A percentile compares a stretch with the other conserved stretches of the same genome.
These are phyloP conservation scores for Drosophila quadrilineata DNA, from an alignment of 1,140 invertebrate species.

Conservation along the genomic window DNA sequence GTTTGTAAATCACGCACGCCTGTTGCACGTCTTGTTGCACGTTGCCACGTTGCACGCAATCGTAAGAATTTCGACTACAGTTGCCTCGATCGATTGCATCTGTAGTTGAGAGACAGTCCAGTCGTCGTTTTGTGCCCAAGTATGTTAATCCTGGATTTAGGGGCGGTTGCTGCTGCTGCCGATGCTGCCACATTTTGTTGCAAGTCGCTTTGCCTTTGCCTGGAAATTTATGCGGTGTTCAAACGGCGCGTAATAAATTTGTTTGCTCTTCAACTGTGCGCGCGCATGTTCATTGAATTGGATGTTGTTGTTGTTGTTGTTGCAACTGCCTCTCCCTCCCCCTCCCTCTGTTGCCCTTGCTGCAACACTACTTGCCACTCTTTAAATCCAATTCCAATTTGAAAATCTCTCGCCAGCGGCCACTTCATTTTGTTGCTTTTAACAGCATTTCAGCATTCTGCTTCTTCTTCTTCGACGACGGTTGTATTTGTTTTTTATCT, in stretches of 20 bases:
- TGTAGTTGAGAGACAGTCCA: not conserved
- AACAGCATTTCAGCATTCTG: constrained; percentile 76
- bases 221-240: constrained; percentile 79
- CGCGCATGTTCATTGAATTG: constrained; percentile 77
- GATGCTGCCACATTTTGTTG: not conserved
- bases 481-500: constrained; percentile 78
- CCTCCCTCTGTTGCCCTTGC: not conserved
- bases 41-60: constrained; percentile 48
- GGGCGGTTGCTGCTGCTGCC: not conserved
- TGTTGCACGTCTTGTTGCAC: constrained; percentile 1
- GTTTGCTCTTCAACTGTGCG: constrained; percentile 78
- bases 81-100: constrained; percentile 57
- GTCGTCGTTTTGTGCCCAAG: constrained; percentile 40
- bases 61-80: not conserved
- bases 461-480: no score
- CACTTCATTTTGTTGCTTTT: constrained; percentile 77
- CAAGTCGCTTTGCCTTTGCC: constrained; percentile 18
- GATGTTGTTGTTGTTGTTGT: constrained; percentile 15
- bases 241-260: constrained; percentile 80
- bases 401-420: constrained; percentile 66
- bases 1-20: constrained; percentile 76
- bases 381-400: constrained; percentile 26
- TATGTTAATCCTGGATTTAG: constrained; percentile 70
- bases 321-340: not conserved
- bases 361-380: not conserved